These are phyloP conservation scores for Philereme transversata DNA, from an alignment of 2,888 invertebrate species.

Conservation along the genomic window DNA sequence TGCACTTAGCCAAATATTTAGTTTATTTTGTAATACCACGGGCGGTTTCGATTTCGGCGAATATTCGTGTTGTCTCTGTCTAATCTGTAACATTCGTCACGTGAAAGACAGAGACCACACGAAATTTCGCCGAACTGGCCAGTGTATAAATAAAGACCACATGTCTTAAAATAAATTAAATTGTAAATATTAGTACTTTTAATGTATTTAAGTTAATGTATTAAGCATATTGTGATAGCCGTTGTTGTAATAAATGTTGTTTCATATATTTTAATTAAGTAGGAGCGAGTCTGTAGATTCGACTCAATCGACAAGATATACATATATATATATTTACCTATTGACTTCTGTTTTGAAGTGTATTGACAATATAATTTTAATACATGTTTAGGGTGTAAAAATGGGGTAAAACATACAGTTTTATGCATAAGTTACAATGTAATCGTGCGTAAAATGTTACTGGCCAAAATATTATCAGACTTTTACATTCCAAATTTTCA, in stretches of 20 bases:
- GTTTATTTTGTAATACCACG: not conserved
- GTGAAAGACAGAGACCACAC: too few relatives aligned
- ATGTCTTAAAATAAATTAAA: not conserved
- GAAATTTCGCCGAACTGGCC: too few relatives aligned
- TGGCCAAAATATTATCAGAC: conserved; percentile 14
- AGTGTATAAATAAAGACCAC: too few relatives aligned
- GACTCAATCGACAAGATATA: conserved; percentile 8
- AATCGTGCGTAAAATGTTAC: conserved; percentile 16
- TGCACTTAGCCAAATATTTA: conserved; percentile 18
- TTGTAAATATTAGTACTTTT: conserved; percentile 25
- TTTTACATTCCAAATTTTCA: conserved; percentile 24
- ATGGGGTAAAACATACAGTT: conserved; percentile 21
- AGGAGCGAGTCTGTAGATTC: conserved; percentile 10
- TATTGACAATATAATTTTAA: conserved; percentile 51
- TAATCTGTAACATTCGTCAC: too few relatives aligned
- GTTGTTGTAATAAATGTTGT: conserved; percentile 24
- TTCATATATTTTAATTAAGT: conserved; percentile 15
- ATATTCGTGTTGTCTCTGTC: too few relatives aligned
- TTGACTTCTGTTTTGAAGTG: conserved; percentile 41
- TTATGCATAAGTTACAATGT: conserved; percentile 16
- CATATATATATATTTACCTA: conserved; percentile 16
- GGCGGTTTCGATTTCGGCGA: too few relatives aligned
- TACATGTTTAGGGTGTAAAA: conserved; percentile 33
- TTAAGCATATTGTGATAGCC: conserved; percentile 30
- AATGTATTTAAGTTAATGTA: conserved; percentile 12